Evolutionary conservation across 2,888 invertebrate genomes (phyloP).

Genomic region (Zaprionus obscuricornis): DNA sequence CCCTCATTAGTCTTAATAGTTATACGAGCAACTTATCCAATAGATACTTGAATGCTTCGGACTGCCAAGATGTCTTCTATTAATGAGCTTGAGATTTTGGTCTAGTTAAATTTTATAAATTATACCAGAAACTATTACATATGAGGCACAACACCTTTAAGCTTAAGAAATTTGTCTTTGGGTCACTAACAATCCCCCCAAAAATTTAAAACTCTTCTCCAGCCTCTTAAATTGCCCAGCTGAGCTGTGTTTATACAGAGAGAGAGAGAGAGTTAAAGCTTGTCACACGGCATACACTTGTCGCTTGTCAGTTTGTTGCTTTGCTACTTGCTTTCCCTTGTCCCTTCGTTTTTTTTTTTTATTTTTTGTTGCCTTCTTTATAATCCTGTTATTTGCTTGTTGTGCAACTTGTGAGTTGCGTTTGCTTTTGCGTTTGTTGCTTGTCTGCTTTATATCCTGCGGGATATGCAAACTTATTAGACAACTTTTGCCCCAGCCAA

Average conservation of each 20-base stretch:
- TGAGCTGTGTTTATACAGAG: slow-evolving; percentile 31
- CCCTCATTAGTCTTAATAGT: slow-evolving; percentile 77
- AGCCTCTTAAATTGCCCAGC: slow-evolving; percentile 11
- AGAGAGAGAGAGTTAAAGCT: slow-evolving; percentile 20
- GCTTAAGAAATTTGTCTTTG: slow-evolving; percentile 61
- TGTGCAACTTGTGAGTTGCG: slow-evolving; percentile 44
- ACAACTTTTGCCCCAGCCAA: slow-evolving; percentile 50
- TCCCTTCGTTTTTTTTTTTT: slow-evolving; percentile 34
- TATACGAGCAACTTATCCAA: slow-evolving; percentile 63
- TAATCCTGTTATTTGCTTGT: slow-evolving; percentile 70
- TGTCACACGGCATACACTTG: slow-evolving; percentile 61
- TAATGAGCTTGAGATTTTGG: slow-evolving; percentile 60
- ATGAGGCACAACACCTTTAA: slow-evolving; percentile 57
- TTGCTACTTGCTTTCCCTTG: slow-evolving; percentile 11
- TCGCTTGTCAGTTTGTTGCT: slow-evolving; percentile 64
- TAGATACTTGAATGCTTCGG: too few species aligned
- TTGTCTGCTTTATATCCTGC: slow-evolving; percentile 64
- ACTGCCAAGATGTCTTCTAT: slow-evolving; percentile 18
- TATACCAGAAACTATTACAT: slow-evolving; percentile 22
- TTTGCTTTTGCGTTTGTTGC: slow-evolving; percentile 24
- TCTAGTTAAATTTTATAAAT: slow-evolving; percentile 67
- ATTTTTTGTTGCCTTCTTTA: too few species aligned
- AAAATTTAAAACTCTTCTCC: too few species aligned
- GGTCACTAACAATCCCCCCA: slow-evolving; percentile 32
- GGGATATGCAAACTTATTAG: slow-evolving; percentile 79